Conservation (phyloP, 2,797 vertebrate genomes). For the Argyrosomus regius region DNA sequence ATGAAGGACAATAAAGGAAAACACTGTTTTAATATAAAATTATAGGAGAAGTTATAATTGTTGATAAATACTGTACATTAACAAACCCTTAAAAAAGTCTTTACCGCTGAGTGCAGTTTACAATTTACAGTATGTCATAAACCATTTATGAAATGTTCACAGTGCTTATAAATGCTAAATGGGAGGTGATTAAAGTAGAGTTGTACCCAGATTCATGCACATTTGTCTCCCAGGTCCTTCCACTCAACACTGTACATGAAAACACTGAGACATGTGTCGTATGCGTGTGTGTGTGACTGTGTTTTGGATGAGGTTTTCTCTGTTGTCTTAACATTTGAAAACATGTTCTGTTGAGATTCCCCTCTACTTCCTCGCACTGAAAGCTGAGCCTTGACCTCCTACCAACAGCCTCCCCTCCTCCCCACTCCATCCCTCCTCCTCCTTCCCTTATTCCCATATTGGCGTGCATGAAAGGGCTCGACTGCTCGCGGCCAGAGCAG, state of each 20-base stretch:
- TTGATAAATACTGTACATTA: background rate
- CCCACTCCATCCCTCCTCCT: background rate
- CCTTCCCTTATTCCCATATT: slow-evolving; percentile 51
- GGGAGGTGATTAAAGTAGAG: slow-evolving; percentile 26
- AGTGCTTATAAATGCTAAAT: slow-evolving; percentile 25
- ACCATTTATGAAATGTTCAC: background rate
- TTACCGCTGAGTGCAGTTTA: background rate
- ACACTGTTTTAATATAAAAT: background rate
- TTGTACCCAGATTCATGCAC: slow-evolving; percentile 25
- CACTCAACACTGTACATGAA: slow-evolving; percentile 61
- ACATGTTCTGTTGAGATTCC: slow-evolving; percentile 65
- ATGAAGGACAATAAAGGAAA: background rate
- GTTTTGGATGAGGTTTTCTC: slow-evolving; percentile 57
- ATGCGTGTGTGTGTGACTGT: slow-evolving; percentile 18
- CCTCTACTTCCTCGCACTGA: slow-evolving; percentile 71
- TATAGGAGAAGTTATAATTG: background rate
- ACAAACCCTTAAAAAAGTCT: background rate
- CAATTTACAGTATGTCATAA: slow-evolving; percentile 34
- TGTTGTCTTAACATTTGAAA: slow-evolving; percentile 67
- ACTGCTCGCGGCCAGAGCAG: slow-evolving; percentile 72
- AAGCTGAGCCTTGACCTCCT: slow-evolving; percentile 79
- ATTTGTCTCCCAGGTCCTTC: slow-evolving; percentile 42
- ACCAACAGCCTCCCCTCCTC: slow-evolving; percentile 38
- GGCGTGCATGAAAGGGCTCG: slow-evolving; percentile 79
- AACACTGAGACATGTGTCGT: slow-evolving; percentile 47